A percentile compares a stretch with the other conserved stretches of the same genome.
Evolutionary conservation across 2,888 invertebrate genomes (phyloP).

Genomic region (Acanthosoma haemorrhoidale): DNA sequence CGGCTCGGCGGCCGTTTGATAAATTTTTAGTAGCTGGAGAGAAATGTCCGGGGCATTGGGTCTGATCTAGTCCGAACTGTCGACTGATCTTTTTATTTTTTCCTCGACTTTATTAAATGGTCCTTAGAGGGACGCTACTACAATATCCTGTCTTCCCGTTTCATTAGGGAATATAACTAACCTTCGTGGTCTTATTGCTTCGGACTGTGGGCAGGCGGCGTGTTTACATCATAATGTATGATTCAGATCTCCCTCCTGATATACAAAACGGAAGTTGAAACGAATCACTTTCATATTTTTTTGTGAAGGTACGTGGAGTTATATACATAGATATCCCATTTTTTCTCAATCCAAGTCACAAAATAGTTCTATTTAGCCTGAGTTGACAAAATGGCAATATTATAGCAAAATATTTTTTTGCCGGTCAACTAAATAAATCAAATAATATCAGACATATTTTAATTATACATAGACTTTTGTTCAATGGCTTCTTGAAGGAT

Average conservation of each 20-base stretch:
- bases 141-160: background rate
- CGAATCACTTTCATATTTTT: background rate
- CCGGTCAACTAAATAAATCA: too few species aligned
- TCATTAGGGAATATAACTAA: background rate
- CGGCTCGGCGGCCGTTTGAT: background rate
- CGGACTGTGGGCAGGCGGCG: background rate
- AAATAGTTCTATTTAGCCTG: too few species aligned
- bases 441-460: too few species aligned
- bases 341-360: too few species aligned
- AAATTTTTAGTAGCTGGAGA: background rate
- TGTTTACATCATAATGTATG: background rate
- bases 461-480: too few species aligned
- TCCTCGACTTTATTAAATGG: background rate
- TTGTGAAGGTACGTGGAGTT: too few species aligned
- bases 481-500: too few species aligned
- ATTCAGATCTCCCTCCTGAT: background rate
- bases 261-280: background rate
- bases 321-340: too few species aligned
- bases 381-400: too few species aligned
- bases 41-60: background rate
- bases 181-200: background rate
- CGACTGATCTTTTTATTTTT: background rate
- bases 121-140: background rate
- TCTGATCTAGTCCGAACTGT: background rate
- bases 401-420: too few species aligned